A percentile compares a stretch with the other conserved stretches of the same genome.
Evolutionary conservation across 2,888 invertebrate genomes (phyloP).

Genomic region (Byasa hedistus): DNA sequence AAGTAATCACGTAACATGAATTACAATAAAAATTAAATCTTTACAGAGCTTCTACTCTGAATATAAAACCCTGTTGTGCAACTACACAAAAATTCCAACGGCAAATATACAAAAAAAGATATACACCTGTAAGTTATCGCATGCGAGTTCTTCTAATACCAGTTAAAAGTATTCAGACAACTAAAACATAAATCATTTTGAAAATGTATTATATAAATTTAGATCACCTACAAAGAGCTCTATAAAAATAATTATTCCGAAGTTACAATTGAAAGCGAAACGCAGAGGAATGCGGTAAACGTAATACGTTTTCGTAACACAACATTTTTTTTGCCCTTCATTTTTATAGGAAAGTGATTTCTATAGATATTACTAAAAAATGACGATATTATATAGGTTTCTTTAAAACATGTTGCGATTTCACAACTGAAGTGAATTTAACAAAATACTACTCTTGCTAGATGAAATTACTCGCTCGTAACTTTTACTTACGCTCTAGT

Average conservation of each 20-base stretch:
- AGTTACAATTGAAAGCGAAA: conserved; percentile 9
- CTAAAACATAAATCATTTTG: not conserved
- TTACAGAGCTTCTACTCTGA: too few species aligned
- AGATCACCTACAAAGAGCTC: not conserved
- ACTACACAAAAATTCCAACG: too few species aligned
- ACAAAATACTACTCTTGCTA: not conserved
- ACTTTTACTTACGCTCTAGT: not conserved
- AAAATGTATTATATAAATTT: not conserved
- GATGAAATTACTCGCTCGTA: too few species aligned
- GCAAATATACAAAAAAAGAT: too few species aligned
- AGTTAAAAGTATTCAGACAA: not conserved
- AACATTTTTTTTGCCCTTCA: not conserved
- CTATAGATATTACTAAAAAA: conserved; percentile 4
- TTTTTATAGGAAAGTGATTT: conserved; percentile 7
- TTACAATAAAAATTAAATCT: too few species aligned
- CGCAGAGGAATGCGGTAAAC: conserved; percentile 12
- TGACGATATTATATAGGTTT: too few species aligned
- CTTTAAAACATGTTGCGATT: too few species aligned
- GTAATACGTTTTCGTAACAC: conserved; percentile 4
- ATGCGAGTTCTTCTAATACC: not conserved
- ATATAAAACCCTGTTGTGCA: too few species aligned
- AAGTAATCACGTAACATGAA: too few species aligned
- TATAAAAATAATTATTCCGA: not conserved
- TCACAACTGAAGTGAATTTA: not conserved
- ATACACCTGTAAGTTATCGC: too few species aligned